Evolutionary conservation across 92 coral and sea anemone species (phyloP).

Genomic region (Pocillopora grandis): DNA sequence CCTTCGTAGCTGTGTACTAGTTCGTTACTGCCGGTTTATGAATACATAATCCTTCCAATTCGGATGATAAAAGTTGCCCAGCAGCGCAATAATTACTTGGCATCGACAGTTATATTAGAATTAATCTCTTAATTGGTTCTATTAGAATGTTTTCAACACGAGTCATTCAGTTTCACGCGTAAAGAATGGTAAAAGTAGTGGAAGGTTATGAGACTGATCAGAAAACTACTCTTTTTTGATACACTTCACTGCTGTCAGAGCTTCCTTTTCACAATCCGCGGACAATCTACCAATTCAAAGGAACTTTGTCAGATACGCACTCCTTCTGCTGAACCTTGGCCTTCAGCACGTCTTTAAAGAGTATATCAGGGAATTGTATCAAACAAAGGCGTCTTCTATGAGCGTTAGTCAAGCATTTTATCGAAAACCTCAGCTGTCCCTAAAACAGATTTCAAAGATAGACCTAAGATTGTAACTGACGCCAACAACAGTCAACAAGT

Average conservation of each 20-base stretch:
- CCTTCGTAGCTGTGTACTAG: too few relatives aligned
- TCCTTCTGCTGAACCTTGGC: neutral
- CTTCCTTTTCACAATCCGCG: neutral
- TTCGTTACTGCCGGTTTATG: too few relatives aligned
- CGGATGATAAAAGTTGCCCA: neutral
- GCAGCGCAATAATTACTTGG: neutral
- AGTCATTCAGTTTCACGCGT: neutral
- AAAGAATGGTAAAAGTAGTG: too few relatives aligned
- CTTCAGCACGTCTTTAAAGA: neutral
- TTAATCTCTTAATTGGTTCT: neutral
- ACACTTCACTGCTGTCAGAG: too few relatives aligned
- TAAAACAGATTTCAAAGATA: conserved; percentile 30
- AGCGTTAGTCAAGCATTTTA: conserved; percentile 28
- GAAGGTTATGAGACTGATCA: too few relatives aligned
- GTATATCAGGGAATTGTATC: neutral
- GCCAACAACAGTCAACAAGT: conserved; percentile 19
- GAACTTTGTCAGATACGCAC: too few relatives aligned
- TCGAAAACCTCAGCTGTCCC: conserved; percentile 33
- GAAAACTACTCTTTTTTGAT: too few relatives aligned
- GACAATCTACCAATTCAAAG: neutral
- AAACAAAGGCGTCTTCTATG: neutral
- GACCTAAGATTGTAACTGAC: conserved; percentile 16
- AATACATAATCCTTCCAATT: too few relatives aligned
- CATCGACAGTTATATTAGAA: neutral
- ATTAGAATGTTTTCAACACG: neutral